Evolutionary conservation across 2,113 vertebrate genomes (phyloP).

Genomic region (Quiscalus mexicanus): DNA sequence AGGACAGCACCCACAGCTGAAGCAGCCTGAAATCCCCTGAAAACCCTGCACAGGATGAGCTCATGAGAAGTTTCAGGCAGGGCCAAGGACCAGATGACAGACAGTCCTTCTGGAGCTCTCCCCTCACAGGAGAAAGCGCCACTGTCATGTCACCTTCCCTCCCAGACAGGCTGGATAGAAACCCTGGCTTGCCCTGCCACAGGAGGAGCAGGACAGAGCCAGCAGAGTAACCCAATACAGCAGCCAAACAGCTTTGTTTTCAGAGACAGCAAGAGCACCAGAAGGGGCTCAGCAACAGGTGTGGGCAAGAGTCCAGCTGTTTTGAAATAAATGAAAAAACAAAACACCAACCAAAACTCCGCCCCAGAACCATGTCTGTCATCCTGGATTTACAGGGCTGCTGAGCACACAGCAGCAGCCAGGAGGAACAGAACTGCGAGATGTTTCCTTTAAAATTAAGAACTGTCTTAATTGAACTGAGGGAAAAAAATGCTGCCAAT

Average conservation of each 20-base stretch:
- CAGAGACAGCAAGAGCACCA: background rate
- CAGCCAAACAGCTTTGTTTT: slow-evolving; percentile 56
- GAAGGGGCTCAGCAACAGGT: slow-evolving; percentile 29
- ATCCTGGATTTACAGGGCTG: slow-evolving; percentile 10
- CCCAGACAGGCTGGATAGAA: background rate
- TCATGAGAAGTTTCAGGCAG: background rate
- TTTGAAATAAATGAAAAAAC: background rate
- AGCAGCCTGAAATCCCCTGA: background rate
- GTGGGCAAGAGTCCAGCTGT: slow-evolving; percentile 36
- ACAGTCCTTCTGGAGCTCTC: background rate
- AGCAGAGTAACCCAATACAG: slow-evolving; percentile 46
- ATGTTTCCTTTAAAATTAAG: slow-evolving; percentile 11
- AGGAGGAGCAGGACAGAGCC: background rate
- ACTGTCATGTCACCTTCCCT: accelerated
- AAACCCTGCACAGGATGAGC: accelerated
- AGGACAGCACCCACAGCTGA: background rate
- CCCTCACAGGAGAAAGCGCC: background rate
- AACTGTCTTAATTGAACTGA: background rate
- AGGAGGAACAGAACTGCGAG: background rate
- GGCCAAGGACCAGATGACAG: background rate
- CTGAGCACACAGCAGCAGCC: background rate
- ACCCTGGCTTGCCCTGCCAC: background rate
- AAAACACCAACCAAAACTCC: background rate
- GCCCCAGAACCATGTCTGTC: background rate
- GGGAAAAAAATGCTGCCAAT: background rate